Conservation (phyloP, 2,113 vertebrate genomes). For the Pelobates fuscus region DNA sequence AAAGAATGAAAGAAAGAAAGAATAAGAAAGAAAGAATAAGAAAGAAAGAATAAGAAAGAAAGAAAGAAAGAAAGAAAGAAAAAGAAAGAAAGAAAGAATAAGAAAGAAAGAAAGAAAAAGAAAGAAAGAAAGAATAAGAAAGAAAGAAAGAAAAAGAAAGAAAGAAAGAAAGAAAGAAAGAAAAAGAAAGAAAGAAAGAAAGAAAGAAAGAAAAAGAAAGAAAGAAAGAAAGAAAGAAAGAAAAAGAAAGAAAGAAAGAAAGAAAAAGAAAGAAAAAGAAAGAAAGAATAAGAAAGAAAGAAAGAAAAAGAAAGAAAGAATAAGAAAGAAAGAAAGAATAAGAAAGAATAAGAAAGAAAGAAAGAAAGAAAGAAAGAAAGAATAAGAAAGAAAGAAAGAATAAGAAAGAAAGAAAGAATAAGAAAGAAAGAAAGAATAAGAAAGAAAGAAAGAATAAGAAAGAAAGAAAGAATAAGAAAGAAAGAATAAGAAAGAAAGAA, state of each 20-base stretch:
- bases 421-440: too few species aligned
- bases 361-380: too few species aligned
- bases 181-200: neutral
- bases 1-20: neutral
- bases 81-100: neutral
- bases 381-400: too few species aligned
- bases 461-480: too few species aligned
- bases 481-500: too few species aligned
- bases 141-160: slow-evolving; percentile 2
- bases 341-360: too few species aligned
- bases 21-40: neutral
- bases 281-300: too few species aligned
- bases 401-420: too few species aligned
- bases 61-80: neutral
- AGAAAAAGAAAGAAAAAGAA: neutral
- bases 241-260: neutral
- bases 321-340: too few species aligned
- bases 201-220: neutral
- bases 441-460: too few species aligned
- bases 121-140: neutral
- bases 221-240: neutral
- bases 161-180: neutral
- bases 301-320: too few species aligned
- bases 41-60: neutral
- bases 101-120: neutral